phyloP scores from a whole-genome alignment of 2,888 invertebrate genomes.

The Pollenia amentaria region DNA sequence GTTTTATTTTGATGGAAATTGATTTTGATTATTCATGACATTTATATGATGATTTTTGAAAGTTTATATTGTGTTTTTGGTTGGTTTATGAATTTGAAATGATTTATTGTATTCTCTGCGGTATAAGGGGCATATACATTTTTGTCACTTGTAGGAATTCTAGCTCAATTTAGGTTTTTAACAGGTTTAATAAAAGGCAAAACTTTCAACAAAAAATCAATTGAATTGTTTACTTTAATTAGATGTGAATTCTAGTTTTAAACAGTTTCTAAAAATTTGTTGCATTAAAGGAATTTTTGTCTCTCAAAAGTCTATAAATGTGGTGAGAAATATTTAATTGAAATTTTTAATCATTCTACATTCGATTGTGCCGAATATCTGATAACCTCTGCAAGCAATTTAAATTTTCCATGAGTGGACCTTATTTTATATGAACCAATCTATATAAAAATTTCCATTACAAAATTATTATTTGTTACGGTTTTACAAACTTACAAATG shows the following conservation, averaged over 20 bases:
- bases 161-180: constrained; percentile 29
- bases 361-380: no score
- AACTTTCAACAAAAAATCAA: no score
- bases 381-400: no score
- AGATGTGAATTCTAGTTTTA: not conserved
- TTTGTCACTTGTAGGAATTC: constrained; percentile 10
- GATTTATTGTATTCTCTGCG: constrained; percentile 46
- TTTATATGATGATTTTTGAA: constrained; percentile 71
- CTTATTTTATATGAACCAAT: no score
- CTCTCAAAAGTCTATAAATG: no score
- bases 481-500: no score
- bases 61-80: constrained; percentile 54
- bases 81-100: constrained; percentile 23
- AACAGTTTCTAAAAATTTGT: no score
- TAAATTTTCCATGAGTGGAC: no score
- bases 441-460: no score
- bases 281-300: not conserved
- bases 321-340: no score
- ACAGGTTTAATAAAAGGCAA: not conserved
- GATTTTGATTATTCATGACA: constrained; percentile 73
- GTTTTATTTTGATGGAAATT: constrained; percentile 67
- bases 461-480: no score
- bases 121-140: constrained; percentile 13
- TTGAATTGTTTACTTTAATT: not conserved
- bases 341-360: no score